Conservation (phyloP, 2,888 invertebrate species). For the Perizoma affinitatum region DNA sequence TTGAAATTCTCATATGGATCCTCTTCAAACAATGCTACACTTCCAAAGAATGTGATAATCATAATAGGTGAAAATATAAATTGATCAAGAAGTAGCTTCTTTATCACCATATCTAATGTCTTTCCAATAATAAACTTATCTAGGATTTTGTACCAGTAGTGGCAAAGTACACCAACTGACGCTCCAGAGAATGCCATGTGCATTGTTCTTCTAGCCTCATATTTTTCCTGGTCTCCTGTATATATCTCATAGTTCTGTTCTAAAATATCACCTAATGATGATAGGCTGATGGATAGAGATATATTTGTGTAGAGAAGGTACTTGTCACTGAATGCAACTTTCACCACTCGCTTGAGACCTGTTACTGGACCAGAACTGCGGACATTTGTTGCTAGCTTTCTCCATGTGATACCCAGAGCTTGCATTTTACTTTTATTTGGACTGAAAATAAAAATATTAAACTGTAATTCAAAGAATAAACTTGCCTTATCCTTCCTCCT, state of each 20-base stretch:
- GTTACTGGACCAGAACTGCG: conserved; percentile 46
- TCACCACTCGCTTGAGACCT: conserved; percentile 53
- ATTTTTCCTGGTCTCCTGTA: conserved; percentile 83
- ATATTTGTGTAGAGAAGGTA: conserved; percentile 93
- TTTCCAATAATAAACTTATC: conserved; percentile 91
- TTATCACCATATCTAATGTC: conserved; percentile 86
- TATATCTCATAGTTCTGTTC: conserved; percentile 93
- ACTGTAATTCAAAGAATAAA: not conserved
- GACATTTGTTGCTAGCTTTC: conserved; percentile 58
- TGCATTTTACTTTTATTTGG: conserved; percentile 34
- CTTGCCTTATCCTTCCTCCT: too few relatives aligned
- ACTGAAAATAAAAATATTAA: not conserved
- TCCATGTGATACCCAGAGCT: conserved; percentile 63
- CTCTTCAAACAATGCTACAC: conserved; percentile 90
- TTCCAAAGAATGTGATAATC: conserved; percentile 92
- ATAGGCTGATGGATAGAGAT: conserved; percentile 90
- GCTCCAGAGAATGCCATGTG: conserved; percentile 93
- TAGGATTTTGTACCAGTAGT: conserved; percentile 94
- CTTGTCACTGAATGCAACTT: conserved; percentile 86
- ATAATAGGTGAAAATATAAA: conserved; percentile 93
- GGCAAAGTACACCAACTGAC: conserved; percentile 91
- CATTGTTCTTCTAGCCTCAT: conserved; percentile 86
- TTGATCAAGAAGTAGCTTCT: conserved; percentile 94
- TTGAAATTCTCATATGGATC: conserved; percentile 85
- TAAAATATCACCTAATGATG: conserved; percentile 90